Percentiles rank a stretch among this genome's conserved stretches.
Evolutionary conservation across 2,888 invertebrate genomes (phyloP).

Genomic region (Ptilodon capucinus): DNA sequence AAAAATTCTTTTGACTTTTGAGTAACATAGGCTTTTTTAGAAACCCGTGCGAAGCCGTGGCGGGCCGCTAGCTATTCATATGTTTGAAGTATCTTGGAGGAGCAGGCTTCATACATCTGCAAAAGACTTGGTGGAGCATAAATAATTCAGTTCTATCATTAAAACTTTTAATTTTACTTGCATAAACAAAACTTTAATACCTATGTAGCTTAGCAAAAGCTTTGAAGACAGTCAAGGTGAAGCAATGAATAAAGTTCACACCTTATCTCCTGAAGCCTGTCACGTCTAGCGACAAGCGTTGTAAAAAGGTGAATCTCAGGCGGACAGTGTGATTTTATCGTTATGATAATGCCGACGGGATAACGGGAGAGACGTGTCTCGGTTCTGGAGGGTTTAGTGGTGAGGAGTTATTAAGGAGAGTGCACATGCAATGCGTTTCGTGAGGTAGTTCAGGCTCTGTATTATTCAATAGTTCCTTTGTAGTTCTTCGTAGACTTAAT

Average conservation of each 20-base stretch:
- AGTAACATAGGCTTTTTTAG: too few relatives aligned
- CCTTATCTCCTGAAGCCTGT: background rate
- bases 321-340: conserved; percentile 34
- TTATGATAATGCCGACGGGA: conserved; percentile 22
- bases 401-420: conserved; percentile 8
- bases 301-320: conserved; percentile 20
- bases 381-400: conserved; percentile 19
- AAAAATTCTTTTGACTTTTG: too few relatives aligned
- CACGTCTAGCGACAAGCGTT: conserved; percentile 11
- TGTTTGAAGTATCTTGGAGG: too few relatives aligned
- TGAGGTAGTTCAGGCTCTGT: background rate
- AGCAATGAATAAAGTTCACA: background rate
- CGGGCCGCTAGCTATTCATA: too few relatives aligned
- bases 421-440: background rate
- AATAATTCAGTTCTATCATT: too few relatives aligned
- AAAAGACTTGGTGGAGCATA: too few relatives aligned
- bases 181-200: too few relatives aligned
- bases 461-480: background rate
- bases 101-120: too few relatives aligned
- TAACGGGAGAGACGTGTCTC: conserved; percentile 20
- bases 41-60: too few relatives aligned
- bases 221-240: background rate
- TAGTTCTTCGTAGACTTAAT: background rate
- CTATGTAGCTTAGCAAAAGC: too few relatives aligned
- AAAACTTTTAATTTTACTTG: too few relatives aligned